Base-by-base conservation (phyloP, 2,888 invertebrate genomes). In the Argyra leucocephala region DNA sequence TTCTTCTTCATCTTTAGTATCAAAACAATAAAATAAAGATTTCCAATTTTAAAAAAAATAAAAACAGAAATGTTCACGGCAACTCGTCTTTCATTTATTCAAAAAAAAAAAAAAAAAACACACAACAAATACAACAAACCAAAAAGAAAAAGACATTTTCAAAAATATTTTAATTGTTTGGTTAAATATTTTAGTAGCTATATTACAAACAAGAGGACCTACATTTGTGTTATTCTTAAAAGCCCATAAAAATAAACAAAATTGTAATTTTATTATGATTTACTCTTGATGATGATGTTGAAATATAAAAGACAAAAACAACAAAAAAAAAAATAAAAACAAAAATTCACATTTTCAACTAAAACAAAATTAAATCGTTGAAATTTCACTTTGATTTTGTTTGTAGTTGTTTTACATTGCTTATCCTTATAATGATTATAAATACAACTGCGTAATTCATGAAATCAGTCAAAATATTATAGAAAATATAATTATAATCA, bases 211-310 rank as follows among this genome's bases (percentile, higher is more conserved):
- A 48, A 48, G 18, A 5, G 1, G 3, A 48, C 18, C 4, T n/a
- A 48, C 18, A 48, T 18, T n/a, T 6, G 1, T 31, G 7, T 31
- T 31, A 10, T 31, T 31, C 18, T 48, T 48, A 48, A 48, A 48
- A 12, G 12, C 37, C 48, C 48, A 48, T 48, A 48, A 48, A 48
- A 48, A 48, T 48, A 48, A 48, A 48, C 48, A 18, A 48, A 18
- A 48, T 48, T 48, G 48, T 48, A 48, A 48, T 48, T 48, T 48
- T 48, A 48, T 48, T 48, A 48, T 48, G 48, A 48, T 48, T 48
- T 48, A 48, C 48, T 48, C 48, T 48, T 48, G 48, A 48, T 48
- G n/a, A 48, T 48, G 48, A 48, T 18, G 18, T 18, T 3, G 48
- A n/a, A 48, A 48, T 18, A n/a, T 31, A 31, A 31, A 10, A 10